Evolutionary conservation across 1,140 invertebrate genomes (phyloP), one percentile per base, ranked within the genome.

Genomic region (Bilobella aurantiaca): DNA sequence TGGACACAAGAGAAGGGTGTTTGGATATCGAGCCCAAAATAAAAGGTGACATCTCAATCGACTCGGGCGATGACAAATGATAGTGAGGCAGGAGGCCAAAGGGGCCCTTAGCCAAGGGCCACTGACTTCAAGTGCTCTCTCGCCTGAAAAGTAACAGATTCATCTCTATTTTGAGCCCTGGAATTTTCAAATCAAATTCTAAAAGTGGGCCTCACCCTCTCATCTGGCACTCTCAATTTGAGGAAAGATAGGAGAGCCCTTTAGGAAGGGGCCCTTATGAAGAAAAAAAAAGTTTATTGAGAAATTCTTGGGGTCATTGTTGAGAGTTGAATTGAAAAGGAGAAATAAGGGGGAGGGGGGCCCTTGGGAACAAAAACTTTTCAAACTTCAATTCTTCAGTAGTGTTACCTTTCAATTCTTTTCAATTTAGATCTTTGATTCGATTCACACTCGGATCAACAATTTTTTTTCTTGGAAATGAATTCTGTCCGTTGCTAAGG

Each of bases 21-120:
- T 53, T 53, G 49, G 49, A 12, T 14, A 29, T 57, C 46, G 2
- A 29, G 46, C 62, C 62, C 62, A 30, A 64, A 64, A 64, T 64
- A 64, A 32, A 64, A 58, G 27, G 29, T 63, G 34, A 63, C 61
- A 57, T 53, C 5, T 66, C 46, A 66, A 66, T 67, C 56, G 60
- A 62, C 16, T 12, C 31, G 27, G 2, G 42, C 60, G 65, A 67
- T 67, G 65, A 67, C 65, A 67, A 67, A 67, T 67, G 65, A 63
- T 32, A 53, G 61, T 56, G 62, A 58, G 61, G 34, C n/a, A n/a
- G n/a, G n/a, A n/a, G n/a, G n/a, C n/a, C n/a, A n/a, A n/a, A n/a
- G n/a, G n/a, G n/a, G n/a, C n/a, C n/a, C n/a, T n/a, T n/a, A n/a
- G n/a, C n/a, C n/a, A n/a, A n/a, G n/a, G n/a, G n/a, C n/a, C n/a